Evolutionary conservation across 2,113 vertebrate genomes (phyloP).

Genomic region (Microtus montanus): DNA sequence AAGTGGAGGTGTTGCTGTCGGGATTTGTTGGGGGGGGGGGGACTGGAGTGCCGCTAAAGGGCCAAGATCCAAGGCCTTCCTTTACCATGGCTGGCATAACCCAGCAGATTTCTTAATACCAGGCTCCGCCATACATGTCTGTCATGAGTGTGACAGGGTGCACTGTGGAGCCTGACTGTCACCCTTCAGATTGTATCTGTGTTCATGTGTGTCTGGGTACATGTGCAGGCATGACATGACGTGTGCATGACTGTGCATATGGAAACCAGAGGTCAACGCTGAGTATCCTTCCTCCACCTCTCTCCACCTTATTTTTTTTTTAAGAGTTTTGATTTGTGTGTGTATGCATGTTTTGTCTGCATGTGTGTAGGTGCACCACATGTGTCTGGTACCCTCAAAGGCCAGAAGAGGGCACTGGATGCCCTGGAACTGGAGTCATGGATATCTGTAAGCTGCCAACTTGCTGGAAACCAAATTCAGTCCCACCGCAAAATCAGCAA

Average conservation of each 20-base stretch:
- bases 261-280: background rate
- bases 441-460: background rate
- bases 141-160: accelerated
- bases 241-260: background rate
- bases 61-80: background rate
- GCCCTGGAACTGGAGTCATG: background rate
- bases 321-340: background rate
- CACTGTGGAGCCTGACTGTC: too few relatives aligned
- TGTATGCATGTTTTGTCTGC: background rate
- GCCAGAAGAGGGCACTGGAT: background rate
- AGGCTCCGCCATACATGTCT: background rate
- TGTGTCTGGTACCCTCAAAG: background rate
- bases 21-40: background rate
- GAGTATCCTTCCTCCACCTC: background rate
- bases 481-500: background rate
- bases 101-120: background rate
- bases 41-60: background rate
- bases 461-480: background rate
- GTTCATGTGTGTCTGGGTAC: background rate
- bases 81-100: too few relatives aligned
- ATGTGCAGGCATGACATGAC: background rate
- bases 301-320: background rate
- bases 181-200: background rate
- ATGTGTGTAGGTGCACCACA: background rate
- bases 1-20: accelerated